Conservation (phyloP, 2,113 vertebrate species). For the Otus sunia region DNA sequence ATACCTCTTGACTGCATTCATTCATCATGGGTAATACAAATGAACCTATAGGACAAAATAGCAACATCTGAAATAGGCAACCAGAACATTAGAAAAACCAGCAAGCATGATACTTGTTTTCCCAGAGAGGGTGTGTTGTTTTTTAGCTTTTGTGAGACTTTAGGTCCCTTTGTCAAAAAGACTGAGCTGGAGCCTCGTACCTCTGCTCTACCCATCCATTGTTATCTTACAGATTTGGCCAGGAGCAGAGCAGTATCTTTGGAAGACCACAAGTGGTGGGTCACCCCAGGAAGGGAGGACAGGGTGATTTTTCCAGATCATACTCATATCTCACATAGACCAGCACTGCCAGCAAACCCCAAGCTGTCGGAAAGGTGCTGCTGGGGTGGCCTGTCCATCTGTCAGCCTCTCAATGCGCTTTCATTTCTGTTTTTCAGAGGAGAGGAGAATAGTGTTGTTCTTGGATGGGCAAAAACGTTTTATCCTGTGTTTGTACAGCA, state of each 20-base stretch:
- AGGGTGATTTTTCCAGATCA: not conserved
- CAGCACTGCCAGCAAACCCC: not conserved
- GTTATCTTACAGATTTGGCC: not conserved
- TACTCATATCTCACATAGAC: not conserved
- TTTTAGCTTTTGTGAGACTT: not conserved
- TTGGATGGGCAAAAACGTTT: not conserved
- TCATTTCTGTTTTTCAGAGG: not conserved
- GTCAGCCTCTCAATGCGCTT: fast-evolving
- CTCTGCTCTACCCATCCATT: not conserved
- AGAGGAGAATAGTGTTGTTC: fast-evolving
- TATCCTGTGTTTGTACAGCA: not conserved
- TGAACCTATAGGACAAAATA: not conserved
- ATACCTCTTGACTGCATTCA: slow-evolving; percentile 11
- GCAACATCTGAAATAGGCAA: not conserved
- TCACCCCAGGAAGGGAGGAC: not conserved
- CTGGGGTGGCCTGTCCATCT: not conserved
- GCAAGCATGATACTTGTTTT: not conserved
- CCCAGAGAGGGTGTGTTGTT: fast-evolving
- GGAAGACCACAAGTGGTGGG: not conserved
- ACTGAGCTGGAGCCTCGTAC: not conserved
- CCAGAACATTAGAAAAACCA: not conserved
- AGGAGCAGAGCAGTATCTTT: not conserved
- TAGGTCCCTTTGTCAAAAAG: not conserved
- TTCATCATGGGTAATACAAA: not conserved
- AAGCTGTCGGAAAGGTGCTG: not conserved